These are phyloP conservation scores for Ploceus nigricollis DNA, from an alignment of 2,113 vertebrate species.

Conservation along the genomic window DNA sequence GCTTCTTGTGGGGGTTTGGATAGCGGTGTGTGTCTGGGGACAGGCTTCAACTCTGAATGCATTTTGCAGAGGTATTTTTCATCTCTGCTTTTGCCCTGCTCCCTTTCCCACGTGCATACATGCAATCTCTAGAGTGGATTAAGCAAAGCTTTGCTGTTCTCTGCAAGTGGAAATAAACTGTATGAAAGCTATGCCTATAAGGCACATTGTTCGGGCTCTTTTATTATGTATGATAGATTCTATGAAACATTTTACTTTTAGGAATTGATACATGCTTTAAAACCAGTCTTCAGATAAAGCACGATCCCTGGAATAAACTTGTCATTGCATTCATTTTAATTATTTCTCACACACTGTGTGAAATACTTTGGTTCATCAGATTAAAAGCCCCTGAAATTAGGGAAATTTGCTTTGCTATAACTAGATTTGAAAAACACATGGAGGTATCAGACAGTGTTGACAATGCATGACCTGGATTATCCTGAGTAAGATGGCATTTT, in stretches of 20 bases:
- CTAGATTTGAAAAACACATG: not conserved
- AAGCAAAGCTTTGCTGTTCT: not conserved
- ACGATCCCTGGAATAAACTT: not conserved
- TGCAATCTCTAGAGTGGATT: not conserved
- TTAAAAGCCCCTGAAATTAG: not conserved
- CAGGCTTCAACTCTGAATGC: not conserved
- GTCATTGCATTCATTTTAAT: not conserved
- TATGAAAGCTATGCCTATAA: not conserved
- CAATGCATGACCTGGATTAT: not conserved
- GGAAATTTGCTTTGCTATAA: not conserved
- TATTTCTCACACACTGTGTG: not conserved
- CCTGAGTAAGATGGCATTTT: not conserved
- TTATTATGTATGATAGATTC: not conserved
- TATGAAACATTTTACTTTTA: not conserved
- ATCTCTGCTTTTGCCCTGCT: not conserved
- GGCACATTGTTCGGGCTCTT: not conserved
- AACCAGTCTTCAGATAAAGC: not conserved
- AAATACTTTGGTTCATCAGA: not conserved
- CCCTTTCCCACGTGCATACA: fast-evolving
- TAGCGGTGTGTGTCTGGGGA: not conserved
- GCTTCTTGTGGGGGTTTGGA: not conserved
- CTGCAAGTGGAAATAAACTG: not conserved
- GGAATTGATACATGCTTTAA: not conserved
- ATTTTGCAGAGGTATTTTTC: not conserved
- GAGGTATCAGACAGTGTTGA: not conserved